Percentiles rank a stretch among this genome's conserved stretches.
These are phyloP conservation scores for Thecocarcelia acutangulata DNA, from an alignment of 2,888 invertebrate species.

Conservation along the genomic window DNA sequence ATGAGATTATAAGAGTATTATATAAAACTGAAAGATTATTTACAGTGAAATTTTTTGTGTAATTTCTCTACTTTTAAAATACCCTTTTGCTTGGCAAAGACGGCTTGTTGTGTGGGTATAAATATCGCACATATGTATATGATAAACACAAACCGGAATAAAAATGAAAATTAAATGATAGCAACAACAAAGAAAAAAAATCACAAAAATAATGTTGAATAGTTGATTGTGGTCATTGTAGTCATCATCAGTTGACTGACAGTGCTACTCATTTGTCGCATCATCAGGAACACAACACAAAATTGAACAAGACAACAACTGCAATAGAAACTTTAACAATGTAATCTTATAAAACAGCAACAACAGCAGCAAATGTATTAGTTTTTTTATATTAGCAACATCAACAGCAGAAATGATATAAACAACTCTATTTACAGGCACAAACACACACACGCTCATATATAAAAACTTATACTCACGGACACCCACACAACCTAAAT, in stretches of 20 bases:
- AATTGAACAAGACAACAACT: constrained; percentile 2
- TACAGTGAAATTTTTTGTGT: no score
- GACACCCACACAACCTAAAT: background rate
- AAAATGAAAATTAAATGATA: constrained; percentile 2
- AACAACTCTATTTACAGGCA: constrained; percentile 20
- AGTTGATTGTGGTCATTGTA: constrained; percentile 48
- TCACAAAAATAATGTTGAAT: constrained; percentile 16
- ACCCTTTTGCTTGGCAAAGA: no score
- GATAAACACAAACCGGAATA: background rate
- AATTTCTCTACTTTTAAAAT: no score
- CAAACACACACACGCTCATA: background rate
- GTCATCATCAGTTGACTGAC: constrained; percentile 56
- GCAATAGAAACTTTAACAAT: background rate
- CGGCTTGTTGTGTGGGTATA: no score
- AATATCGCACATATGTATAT: no score
- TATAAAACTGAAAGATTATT: no score
- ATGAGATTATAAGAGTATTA: no score
- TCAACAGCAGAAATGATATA: background rate
- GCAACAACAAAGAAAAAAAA: background rate
- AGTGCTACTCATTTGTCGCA: constrained; percentile 61
- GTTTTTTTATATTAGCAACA: constrained; percentile 34
- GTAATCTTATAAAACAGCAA: background rate
- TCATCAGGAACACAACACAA: constrained; percentile 47
- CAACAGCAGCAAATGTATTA: constrained; percentile 9
- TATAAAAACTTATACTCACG: background rate